Base-by-base conservation (phyloP, 2,113 vertebrate genomes). In the Grallaria varia region DNA sequence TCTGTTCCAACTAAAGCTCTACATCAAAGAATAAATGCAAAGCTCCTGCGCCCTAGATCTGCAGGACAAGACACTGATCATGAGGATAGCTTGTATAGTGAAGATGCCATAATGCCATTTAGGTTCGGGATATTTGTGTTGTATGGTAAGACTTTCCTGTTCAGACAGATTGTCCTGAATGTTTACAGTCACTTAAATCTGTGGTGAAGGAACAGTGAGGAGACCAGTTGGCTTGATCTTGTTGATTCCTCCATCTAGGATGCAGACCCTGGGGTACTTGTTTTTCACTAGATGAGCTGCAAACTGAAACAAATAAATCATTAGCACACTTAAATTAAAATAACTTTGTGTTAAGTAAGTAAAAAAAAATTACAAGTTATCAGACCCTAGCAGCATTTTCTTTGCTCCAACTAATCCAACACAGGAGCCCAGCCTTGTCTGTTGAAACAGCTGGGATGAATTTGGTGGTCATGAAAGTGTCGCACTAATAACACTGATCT, bases 181-280 rank as follows among this genome's bases (percentile, higher is more conserved):
- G 25, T 69, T 73, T 37, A 37, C 21, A 62, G 55, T 37, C 68
- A 58, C 72, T 99, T 97, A 99, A 93, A 99, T 99, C 85, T 99
- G 99, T 33, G 99, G 99, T 44, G 99, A 99, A 11, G 99, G 99
- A 66, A 99, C 98, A 0, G 99, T 99, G 58, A 99, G 98, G 84
- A 99, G 98, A 74, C 99, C 99, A 10, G 99, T 99, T 56, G 98
- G 98, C 96, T 99, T 99, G 98, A 99, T 98, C 96, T 99, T 99
- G 98, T 99, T 99, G 96, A 99, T 99, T 56, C 99, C 99, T 63
- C 99, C 99, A 44, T 99, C 99, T 82, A 99, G 96, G 96, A 99
- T 98, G 91, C 99, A 99, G 94, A 99, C 98, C 19, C 99, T 98
- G 16, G 98, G 98, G 93, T 99, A 99, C 81, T 98, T 99, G 92